These are phyloP conservation scores for Julus scanicus DNA, from an alignment of 2,888 invertebrate species.

Conservation along the genomic window DNA sequence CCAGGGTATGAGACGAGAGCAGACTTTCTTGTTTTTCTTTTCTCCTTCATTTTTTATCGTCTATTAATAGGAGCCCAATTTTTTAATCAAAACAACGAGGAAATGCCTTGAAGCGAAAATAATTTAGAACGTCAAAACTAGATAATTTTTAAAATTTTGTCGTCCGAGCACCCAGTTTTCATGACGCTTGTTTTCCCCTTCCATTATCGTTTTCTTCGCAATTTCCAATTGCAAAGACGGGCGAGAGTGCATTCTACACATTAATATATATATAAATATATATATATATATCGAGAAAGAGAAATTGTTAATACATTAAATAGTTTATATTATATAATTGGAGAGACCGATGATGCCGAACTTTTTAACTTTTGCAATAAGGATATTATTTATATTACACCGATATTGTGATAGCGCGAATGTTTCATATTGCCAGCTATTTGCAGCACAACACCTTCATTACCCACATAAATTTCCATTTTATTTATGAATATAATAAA, in stretches of 20 bases:
- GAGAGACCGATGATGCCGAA: not conserved
- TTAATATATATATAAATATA: not conserved
- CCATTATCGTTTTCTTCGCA: not conserved
- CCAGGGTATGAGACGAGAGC: conserved; percentile 51
- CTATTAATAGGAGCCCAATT: not conserved
- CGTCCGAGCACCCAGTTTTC: not conserved
- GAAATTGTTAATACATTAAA: not conserved
- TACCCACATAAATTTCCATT: not conserved
- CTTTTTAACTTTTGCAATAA: not conserved
- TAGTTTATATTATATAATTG: not conserved
- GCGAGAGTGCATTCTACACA: not conserved
- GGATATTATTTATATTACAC: conserved; percentile 19
- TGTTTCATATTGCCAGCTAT: conserved; percentile 3
- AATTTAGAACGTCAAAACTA: not conserved
- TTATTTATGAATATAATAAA: not conserved
- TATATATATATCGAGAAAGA: not conserved
- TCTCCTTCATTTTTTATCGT: not conserved
- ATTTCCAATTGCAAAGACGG: not conserved
- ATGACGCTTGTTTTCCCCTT: not conserved
- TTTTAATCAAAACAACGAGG: not conserved
- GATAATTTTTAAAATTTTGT: too few species aligned
- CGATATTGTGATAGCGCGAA: not conserved
- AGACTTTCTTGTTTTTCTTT: not conserved
- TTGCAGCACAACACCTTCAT: not conserved
- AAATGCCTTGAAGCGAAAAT: not conserved